Evolutionary conservation across 2,113 vertebrate genomes (phyloP), one percentile per base, ranked within the genome.

Genomic region (Toxotes chatareus): DNA sequence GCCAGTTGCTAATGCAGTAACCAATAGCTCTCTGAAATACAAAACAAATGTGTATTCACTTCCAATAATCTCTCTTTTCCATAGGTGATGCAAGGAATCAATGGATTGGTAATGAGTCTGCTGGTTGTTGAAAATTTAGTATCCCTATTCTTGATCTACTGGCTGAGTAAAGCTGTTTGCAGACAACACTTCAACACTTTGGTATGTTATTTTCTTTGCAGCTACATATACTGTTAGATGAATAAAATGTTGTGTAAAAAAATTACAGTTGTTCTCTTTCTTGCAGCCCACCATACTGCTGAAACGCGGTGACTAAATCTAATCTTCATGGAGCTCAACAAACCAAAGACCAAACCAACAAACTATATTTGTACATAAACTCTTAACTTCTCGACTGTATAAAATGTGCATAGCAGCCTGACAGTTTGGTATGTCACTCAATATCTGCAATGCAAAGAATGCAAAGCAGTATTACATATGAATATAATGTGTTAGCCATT

Each of bases 91-190:
- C 0, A 0, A 0, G 93, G 90, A 21, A 70, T 95, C 34, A 0
- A 0, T 0, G 74, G 34, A 3, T 16, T 94, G 60, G 76, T 84
- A 5, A 0, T 75, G 1, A 23, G 19, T 61, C 62, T 95, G 71
- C 65, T 93, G 46, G 7, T 62, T 9, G 12, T 88, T 10, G 92
- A 96, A 85, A 63, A 84, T 49, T 9, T 89, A 2, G 51, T 92
- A 0, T 73, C 91, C 14, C 4, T 90, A 0, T 86, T 87, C 70
- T 65, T 94, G 72, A 93, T 93, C 84, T 94, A 86, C 86, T 95
- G 93, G 93, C 64, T 92, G 67, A 95, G 94, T 72, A 94, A 94
- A 86, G 94, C 93, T 21, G 59, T 96, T 1, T 96, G 94, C 91
- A 87, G 92, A 74, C 3, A 89, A 19, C 79, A 94, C 32, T 96